Evolutionary conservation across 2,797 vertebrate species (phyloP).

Genomic region (Cossypha caffra): DNA sequence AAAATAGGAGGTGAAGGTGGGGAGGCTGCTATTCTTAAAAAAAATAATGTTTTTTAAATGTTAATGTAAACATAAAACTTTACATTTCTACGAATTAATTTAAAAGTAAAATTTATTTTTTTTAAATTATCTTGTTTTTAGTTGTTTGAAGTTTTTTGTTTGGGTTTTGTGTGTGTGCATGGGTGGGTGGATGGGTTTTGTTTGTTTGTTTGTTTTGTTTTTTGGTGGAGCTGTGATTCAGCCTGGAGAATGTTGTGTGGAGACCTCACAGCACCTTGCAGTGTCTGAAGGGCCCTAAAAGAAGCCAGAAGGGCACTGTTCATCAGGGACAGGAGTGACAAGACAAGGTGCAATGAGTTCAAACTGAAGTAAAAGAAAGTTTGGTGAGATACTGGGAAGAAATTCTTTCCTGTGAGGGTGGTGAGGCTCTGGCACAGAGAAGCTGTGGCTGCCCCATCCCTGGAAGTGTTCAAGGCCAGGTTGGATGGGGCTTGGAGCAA

Average conservation of each 20-base stretch:
- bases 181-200: not conserved
- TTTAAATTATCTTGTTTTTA: not conserved
- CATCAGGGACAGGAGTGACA: not conserved
- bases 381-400: not conserved
- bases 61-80: not conserved
- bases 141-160: not conserved
- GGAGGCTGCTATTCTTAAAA: not conserved
- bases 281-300: not conserved
- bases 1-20: not conserved
- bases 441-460: not conserved
- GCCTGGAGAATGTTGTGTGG: not conserved
- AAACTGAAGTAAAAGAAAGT: not conserved
- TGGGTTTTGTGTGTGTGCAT: not conserved
- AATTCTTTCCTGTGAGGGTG: not conserved
- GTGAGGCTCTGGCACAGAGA: not conserved
- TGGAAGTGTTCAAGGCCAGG: not conserved
- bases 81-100: not conserved
- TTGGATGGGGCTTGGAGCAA: rapidly evolving
- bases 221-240: not conserved
- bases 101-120: not conserved
- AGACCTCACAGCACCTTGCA: not conserved
- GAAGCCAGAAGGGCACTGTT: not conserved
- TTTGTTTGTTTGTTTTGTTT: not conserved
- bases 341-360: not conserved
- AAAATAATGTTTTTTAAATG: not conserved